Evolutionary conservation across 2,888 invertebrate genomes (phyloP).

Genomic region (Notodonta ziczac): DNA sequence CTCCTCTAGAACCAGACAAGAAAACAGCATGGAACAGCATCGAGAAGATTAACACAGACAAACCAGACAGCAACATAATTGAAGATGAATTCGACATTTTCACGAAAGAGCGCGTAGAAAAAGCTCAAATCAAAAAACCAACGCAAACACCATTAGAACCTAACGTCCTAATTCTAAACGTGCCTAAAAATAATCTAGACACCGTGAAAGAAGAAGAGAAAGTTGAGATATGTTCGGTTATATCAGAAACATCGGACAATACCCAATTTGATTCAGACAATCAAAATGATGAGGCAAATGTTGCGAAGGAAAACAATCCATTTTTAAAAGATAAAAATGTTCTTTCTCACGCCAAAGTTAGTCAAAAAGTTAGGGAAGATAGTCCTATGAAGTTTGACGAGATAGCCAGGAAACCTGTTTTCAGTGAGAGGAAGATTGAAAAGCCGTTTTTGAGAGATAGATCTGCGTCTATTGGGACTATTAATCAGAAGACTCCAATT

Average conservation of each 20-base stretch:
- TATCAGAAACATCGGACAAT: constrained; percentile 61
- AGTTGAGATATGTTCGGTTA: constrained; percentile 52
- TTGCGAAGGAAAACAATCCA: constrained; percentile 17
- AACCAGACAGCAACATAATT: constrained; percentile 50
- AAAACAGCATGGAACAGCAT: constrained; percentile 57
- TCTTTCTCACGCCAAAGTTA: constrained; percentile 11
- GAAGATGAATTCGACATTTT: constrained; percentile 81
- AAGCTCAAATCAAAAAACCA: constrained; percentile 49
- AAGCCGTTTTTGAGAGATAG: constrained; percentile 81
- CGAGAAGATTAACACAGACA: constrained; percentile 49
- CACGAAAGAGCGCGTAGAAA: constrained; percentile 73
- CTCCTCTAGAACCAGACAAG: constrained; percentile 71
- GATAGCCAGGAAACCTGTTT: constrained; percentile 49
- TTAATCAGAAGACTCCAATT: constrained; percentile 76
- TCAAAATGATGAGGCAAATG: constrained; percentile 7
- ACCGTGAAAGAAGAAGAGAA: constrained; percentile 75
- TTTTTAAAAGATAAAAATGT: constrained; percentile 15
- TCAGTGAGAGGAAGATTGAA: constrained; percentile 47
- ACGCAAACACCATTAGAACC: constrained; percentile 59
- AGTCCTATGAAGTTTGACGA: constrained; percentile 61
- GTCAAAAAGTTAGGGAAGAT: constrained; percentile 18
- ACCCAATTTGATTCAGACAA: constrained; percentile 29
- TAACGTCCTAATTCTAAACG: constrained; percentile 56
- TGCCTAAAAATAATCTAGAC: constrained; percentile 65
- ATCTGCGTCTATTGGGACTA: constrained; percentile 86